Conservation (phyloP, 2,113 vertebrate genomes). For the Prionailurus viverrinus region DNA sequence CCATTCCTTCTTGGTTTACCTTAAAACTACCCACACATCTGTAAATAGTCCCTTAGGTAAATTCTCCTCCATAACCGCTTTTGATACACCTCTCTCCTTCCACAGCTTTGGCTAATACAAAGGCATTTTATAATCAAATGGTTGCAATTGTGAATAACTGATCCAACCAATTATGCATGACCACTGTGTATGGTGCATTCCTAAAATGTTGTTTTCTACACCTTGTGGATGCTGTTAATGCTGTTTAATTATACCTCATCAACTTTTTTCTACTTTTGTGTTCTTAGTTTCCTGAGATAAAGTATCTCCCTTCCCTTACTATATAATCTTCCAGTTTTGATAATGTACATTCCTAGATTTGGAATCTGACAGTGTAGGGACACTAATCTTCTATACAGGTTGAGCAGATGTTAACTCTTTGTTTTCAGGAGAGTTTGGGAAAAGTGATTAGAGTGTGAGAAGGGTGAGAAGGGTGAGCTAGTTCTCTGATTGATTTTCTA, state of each 20-base stretch:
- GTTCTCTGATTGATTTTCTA: conserved; percentile 32
- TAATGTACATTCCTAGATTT: not conserved
- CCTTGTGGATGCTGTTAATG: not conserved
- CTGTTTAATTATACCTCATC: not conserved
- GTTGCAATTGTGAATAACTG: not conserved
- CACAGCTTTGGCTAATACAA: not conserved
- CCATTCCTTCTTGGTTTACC: not conserved
- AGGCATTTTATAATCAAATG: not conserved
- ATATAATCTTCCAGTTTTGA: not conserved
- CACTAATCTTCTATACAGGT: not conserved
- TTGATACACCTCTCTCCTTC: not conserved
- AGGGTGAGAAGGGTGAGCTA: not conserved
- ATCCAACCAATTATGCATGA: not conserved
- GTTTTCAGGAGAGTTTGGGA: not conserved
- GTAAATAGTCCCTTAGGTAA: not conserved
- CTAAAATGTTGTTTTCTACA: not conserved
- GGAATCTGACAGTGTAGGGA: not conserved
- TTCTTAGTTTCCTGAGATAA: not conserved
- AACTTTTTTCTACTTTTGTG: not conserved
- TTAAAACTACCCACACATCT: too few relatives aligned
- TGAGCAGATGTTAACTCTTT: not conserved
- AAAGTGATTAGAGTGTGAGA: not conserved
- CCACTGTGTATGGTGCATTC: not conserved
- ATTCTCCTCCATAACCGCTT: not conserved
- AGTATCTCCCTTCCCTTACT: not conserved